Conservation (phyloP, 1,140 invertebrate species). For the Drosophila mojavensis region DNA sequence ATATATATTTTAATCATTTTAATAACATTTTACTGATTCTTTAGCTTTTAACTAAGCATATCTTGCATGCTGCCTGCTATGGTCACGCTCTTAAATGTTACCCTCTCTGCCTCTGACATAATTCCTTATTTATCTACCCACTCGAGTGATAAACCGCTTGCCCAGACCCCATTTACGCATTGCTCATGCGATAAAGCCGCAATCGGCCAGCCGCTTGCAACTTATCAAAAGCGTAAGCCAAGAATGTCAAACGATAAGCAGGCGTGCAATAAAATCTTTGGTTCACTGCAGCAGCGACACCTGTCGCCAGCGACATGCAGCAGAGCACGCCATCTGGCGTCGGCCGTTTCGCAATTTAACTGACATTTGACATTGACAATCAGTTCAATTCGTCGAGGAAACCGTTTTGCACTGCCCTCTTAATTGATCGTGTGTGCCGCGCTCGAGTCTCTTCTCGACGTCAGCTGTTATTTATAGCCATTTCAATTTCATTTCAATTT, state of each 20-base stretch:
- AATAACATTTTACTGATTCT: too few relatives aligned
- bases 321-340: conserved; percentile 13
- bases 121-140: too few relatives aligned
- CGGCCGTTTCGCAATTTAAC: not conserved
- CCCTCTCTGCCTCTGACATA: too few relatives aligned
- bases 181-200: not conserved
- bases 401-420: conserved; percentile 55
- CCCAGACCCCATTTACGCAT: too few relatives aligned
- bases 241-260: conserved; percentile 9
- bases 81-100: too few relatives aligned
- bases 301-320: conserved; percentile 38
- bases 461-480: conserved; percentile 57
- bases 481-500: conserved; percentile 55
- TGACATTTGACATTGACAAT: conserved; percentile 62
- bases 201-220: not conserved
- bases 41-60: too few relatives aligned
- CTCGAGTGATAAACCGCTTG: too few relatives aligned
- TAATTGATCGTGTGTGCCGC: conserved; percentile 46
- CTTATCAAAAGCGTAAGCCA: conserved; percentile 8
- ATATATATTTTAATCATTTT: too few relatives aligned
- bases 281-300: conserved; percentile 31
- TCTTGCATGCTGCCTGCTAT: too few relatives aligned
- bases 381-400: conserved; percentile 59
- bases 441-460: conserved; percentile 21
- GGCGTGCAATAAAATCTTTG: too few relatives aligned